Evolutionary conservation across 1,140 invertebrate species (phyloP).

Genomic region (Diachasmimorpha longicaudata): DNA sequence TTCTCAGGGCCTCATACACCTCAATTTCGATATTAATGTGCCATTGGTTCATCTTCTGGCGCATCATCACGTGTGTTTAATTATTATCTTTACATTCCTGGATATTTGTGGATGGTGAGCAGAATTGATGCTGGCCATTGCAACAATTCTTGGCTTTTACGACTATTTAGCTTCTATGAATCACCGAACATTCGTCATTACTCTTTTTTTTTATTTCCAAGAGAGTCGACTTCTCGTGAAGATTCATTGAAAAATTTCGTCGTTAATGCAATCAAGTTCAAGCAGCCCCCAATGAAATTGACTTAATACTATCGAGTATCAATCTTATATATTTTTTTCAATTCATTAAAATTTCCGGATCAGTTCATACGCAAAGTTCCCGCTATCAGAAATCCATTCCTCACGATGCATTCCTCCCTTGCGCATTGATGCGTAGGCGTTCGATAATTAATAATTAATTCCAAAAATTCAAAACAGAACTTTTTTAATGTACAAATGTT

Average conservation of each 20-base stretch:
- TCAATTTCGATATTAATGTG: neutral
- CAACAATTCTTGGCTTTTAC: neutral
- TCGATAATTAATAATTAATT: neutral
- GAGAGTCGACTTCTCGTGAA: too few relatives aligned
- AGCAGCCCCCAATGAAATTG: conserved; percentile 33
- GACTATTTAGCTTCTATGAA: neutral
- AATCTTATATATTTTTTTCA: conserved; percentile 21
- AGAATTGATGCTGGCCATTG: neutral
- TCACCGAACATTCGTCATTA: too few relatives aligned
- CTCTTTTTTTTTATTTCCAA: too few relatives aligned
- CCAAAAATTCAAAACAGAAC: neutral
- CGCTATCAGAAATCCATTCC: neutral
- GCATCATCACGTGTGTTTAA: neutral
- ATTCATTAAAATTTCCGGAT: neutral
- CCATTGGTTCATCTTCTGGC: neutral
- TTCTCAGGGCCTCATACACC: neutral
- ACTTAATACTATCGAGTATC: conserved; percentile 51
- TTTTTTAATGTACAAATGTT: conserved; percentile 27
- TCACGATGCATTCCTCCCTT: neutral
- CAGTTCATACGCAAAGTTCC: neutral
- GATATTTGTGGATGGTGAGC: neutral
- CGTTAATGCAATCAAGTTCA: neutral
- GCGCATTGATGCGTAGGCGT: neutral
- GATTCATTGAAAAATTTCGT: too few relatives aligned
- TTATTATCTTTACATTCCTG: neutral